phyloP scores from a whole-genome alignment of 2,113 vertebrate species.

The Holacanthus passer region DNA sequence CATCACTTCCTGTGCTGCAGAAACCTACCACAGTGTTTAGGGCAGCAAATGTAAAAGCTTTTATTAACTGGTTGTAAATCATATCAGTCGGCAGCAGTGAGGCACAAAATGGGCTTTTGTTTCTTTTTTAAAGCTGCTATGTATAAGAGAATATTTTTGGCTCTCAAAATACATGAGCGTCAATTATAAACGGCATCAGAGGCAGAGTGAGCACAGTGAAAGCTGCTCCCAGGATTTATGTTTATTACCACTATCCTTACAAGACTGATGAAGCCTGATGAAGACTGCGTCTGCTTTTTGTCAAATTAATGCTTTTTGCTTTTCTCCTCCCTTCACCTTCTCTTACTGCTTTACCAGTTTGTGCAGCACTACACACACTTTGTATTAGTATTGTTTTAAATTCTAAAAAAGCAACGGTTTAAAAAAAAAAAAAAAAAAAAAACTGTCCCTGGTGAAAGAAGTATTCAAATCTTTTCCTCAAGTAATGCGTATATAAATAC shows the following conservation, averaged over 20 bases:
- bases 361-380: no score
- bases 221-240: slow-evolving; percentile 1
- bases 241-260: neutral
- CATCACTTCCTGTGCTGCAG: slow-evolving; percentile 19
- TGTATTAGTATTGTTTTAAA: no score
- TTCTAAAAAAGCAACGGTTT: no score
- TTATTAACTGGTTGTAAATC: slow-evolving; percentile 58
- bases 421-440: no score
- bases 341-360: no score
- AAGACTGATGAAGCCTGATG: slow-evolving; percentile 3
- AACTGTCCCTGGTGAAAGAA: neutral
- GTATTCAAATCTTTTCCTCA: neutral
- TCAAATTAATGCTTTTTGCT: neutral
- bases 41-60: slow-evolving; percentile 37
- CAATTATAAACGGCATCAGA: slow-evolving; percentile 11
- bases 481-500: neutral
- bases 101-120: slow-evolving; percentile 5
- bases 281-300: neutral
- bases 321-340: neutral
- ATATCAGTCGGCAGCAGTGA: slow-evolving; percentile 3
- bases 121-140: slow-evolving; percentile 13
- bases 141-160: slow-evolving; percentile 31
- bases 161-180: slow-evolving; percentile 13
- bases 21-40: slow-evolving; percentile 36
- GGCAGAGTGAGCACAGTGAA: neutral